A percentile compares a stretch with the other conserved stretches of the same genome.
These are phyloP conservation scores for Limonius californicus DNA, from an alignment of 1,140 invertebrate species.

Conservation along the genomic window DNA sequence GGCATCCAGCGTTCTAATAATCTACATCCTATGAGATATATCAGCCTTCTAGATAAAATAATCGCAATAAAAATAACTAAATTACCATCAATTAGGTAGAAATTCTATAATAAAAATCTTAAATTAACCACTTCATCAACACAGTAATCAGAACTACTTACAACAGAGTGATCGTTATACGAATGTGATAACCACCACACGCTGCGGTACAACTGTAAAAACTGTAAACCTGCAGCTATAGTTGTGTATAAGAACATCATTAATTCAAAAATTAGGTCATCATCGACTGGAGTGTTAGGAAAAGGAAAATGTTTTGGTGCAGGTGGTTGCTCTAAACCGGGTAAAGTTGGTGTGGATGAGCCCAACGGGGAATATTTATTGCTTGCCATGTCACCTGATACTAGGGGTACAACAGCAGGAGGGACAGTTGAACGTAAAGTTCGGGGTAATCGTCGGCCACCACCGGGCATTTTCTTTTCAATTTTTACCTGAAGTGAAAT, in stretches of 20 bases:
- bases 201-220: constrained; percentile 91
- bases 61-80: constrained; percentile 78
- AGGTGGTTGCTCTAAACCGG: constrained; percentile 38
- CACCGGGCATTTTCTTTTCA: constrained; percentile 27
- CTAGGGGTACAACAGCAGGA: constrained; percentile 26
- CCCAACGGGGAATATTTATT: constrained; percentile 33
- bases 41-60: constrained; percentile 71
- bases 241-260: constrained; percentile 79
- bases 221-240: constrained; percentile 74
- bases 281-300: constrained; percentile 78
- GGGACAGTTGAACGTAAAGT: constrained; percentile 26
- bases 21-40: constrained; percentile 51
- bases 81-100: constrained; percentile 89
- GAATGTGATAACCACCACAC: constrained; percentile 97
- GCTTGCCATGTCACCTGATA: constrained; percentile 24
- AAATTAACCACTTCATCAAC: too few relatives aligned
- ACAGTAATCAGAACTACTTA: constrained; percentile 54
- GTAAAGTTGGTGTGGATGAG: constrained; percentile 27
- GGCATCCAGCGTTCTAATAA: constrained; percentile 36
- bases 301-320: constrained; percentile 79
- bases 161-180: constrained; percentile 82
- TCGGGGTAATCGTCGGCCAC: constrained; percentile 33
- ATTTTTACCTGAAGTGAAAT: not conserved
- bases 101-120: constrained; percentile 89
- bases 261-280: constrained; percentile 80